Percentiles rank a stretch among this genome's conserved stretches.
Evolutionary conservation across 1,140 invertebrate species (phyloP).

Genomic region (Aphelinus atriplicis): DNA sequence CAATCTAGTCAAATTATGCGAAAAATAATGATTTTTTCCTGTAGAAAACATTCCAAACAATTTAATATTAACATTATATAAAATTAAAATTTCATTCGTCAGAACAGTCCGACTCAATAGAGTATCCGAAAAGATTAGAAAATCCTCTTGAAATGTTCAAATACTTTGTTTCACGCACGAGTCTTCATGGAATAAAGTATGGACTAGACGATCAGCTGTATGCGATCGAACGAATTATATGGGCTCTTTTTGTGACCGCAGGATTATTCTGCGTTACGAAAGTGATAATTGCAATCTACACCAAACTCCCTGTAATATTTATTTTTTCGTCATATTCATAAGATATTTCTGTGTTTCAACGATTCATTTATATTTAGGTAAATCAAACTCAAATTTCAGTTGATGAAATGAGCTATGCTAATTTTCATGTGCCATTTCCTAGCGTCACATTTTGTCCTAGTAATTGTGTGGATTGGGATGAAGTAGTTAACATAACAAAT

Average conservation of each 20-base stretch:
- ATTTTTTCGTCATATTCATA: not conserved
- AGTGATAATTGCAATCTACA: not conserved
- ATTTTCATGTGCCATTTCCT: not conserved
- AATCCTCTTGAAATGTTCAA: not conserved
- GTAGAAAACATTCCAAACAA: too few relatives aligned
- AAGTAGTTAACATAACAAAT: not conserved
- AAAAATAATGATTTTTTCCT: too few relatives aligned
- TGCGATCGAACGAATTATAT: not conserved
- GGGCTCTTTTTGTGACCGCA: not conserved
- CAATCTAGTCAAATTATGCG: too few relatives aligned
- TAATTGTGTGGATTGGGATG: not conserved
- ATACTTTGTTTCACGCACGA: not conserved
- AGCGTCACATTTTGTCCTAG: slow-evolving; percentile 3
- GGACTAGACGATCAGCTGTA: not conserved
- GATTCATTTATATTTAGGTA: not conserved
- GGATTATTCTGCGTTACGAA: not conserved
- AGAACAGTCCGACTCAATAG: too few relatives aligned
- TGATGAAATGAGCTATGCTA: slow-evolving; percentile 4
- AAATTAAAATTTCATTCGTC: too few relatives aligned
- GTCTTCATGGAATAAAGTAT: not conserved
- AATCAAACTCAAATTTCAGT: not conserved
- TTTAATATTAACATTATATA: too few relatives aligned
- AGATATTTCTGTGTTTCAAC: not conserved
- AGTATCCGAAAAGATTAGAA: slow-evolving; percentile 1
- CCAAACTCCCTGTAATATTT: not conserved